Evolutionary conservation across 2,113 vertebrate species (phyloP).

Genomic region (Oryctolagus cuniculus): DNA sequence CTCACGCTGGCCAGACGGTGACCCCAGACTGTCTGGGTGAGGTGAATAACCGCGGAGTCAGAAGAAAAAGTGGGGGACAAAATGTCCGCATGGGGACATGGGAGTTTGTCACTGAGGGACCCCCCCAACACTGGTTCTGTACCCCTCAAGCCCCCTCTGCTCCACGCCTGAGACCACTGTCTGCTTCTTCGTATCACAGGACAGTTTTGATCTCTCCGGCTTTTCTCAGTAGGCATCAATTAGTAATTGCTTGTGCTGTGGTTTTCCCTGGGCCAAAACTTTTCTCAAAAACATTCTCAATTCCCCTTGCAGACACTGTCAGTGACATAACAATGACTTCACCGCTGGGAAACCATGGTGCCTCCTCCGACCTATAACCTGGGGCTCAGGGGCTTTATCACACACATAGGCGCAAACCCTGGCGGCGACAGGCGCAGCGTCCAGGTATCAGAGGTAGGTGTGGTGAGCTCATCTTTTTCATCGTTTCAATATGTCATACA

Average conservation of each 20-base stretch:
- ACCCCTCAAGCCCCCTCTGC: neutral
- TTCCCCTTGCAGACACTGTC: neutral
- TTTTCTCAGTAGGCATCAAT: neutral
- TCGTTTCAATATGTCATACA: neutral
- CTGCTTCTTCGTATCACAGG: neutral
- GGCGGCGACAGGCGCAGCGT: neutral
- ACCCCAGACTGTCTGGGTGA: neutral
- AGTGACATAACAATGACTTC: neutral
- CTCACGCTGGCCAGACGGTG: neutral
- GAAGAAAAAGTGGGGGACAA: neutral
- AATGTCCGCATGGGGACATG: neutral
- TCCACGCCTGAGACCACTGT: neutral
- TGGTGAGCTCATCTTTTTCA: neutral
- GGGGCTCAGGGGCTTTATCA: neutral
- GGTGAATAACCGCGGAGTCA: too few species aligned
- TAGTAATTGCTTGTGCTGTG: neutral
- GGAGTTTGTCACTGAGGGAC: neutral
- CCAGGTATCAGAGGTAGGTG: neutral
- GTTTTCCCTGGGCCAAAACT: neutral
- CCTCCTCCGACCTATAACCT: neutral
- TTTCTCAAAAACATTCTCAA: neutral
- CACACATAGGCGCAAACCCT: too few species aligned
- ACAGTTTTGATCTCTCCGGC: conserved; percentile 25
- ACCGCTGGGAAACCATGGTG: neutral
- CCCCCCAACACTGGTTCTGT: too few species aligned